phyloP scores from a whole-genome alignment of 2,113 vertebrate genomes.

The Vulpes ferrilata region DNA sequence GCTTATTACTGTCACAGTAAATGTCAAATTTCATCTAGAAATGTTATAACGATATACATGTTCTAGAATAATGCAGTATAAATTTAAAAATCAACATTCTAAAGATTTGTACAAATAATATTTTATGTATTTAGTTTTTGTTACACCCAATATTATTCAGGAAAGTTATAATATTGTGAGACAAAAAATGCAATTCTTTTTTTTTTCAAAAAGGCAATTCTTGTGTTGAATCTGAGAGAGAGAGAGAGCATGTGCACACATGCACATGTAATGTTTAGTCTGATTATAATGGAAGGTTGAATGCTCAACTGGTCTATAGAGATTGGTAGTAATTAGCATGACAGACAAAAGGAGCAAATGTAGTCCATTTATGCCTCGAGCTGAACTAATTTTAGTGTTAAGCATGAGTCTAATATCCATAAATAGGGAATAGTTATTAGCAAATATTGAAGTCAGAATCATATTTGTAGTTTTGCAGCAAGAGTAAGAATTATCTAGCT shows the following conservation, averaged over 20 bases:
- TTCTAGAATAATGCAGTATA: neutral
- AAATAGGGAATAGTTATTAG: constrained; percentile 58
- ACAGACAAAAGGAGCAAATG: constrained; percentile 63
- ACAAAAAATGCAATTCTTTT: constrained; percentile 32
- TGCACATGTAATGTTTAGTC: neutral
- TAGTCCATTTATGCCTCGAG: constrained; percentile 35
- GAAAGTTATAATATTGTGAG: neutral
- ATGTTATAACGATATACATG: neutral
- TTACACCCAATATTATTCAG: neutral
- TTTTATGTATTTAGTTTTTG: neutral
- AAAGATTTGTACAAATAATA: neutral
- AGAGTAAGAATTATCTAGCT: constrained; percentile 1
- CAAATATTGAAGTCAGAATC: constrained; percentile 55
- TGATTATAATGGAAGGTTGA: constrained; percentile 48
- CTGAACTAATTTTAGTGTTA: constrained; percentile 70
- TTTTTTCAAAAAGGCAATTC: neutral
- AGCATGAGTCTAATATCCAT: constrained; percentile 74
- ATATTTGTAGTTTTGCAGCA: neutral
- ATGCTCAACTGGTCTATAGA: constrained; percentile 51
- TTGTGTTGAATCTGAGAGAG: neutral
- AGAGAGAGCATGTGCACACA: neutral
- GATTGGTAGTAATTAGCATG: constrained; percentile 62
- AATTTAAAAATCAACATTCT: constrained; percentile 21
- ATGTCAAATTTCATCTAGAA: constrained; percentile 38
- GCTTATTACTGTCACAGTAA: neutral